Base-by-base conservation (phyloP, 2,797 vertebrate species). In the Chaetophractus vellerosus region DNA sequence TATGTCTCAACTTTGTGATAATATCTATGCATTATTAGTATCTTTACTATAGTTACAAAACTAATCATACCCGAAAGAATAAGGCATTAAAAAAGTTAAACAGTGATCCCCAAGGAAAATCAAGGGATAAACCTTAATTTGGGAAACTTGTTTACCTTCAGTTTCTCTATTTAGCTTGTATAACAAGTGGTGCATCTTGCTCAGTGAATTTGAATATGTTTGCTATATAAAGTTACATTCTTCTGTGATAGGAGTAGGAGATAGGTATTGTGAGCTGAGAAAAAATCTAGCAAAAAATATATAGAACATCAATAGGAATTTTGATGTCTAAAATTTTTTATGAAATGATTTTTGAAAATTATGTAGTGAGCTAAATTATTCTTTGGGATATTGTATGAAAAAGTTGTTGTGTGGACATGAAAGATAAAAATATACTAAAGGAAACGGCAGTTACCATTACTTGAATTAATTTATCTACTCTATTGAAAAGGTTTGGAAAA, bases 271-370 rank as follows among this genome's bases (percentile, higher is more conserved):
- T 33, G 50, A 55, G 11, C 10, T 36, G 82, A 91, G 59, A 45
- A 75, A 91, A 90, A 59, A 21, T 69, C 31, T 21, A 69, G 19
- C 45, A 92, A 74, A 81, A 63, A 23, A 68, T 21, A 45, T 23
- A 16, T 52, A 41, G 23, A 85, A 78, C 21, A 36, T 93, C 66
- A 86, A 7, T 74, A 24, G 36, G 21, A 80, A 33, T 84, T 91
- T 48, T 84, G 12, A 74, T 55, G 11, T 18, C 23, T 88, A 45
- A 50, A 84, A 72, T 9, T 80, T 74, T 21, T 71, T 79, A 7
- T 87, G 57, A 52, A 75, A 83, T 45, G 9, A 55, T 41, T 78
- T 78, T 75, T 83, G 5, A 90, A 95, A 91, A 57, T 93, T 86
- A 41, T 11, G 3, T 68, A 48, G 14, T 55, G 76, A 2, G 26